Base-by-base conservation (phyloP, 2,888 invertebrate species). In the Epistrophe grossulariae region DNA sequence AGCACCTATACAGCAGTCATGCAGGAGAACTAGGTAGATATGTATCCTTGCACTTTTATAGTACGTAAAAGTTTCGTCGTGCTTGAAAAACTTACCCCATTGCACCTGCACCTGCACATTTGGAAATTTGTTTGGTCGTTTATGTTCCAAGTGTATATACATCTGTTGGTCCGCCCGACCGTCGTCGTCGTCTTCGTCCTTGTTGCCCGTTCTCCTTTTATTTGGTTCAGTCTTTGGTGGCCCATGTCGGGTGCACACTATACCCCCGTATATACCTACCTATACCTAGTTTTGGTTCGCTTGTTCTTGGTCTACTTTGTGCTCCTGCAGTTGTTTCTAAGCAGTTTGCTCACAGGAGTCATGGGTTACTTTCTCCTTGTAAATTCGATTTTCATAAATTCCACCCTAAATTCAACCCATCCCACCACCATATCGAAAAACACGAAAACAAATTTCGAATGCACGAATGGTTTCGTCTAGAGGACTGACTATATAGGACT, bases 311-410 rank as follows among this genome's bases (percentile, higher is more conserved):
- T 45, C 52, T 64, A 43, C 31, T 62, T 19, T 62, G 62, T 31
- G 45, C n/a, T 64, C n/a, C 64, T 60, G 43, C 24, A 24, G 66
- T 48, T 66, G 68, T 52, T 52, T 50, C 35, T 72, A 66, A 82
- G 79, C 76, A 83, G 60, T 87, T 76, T 78, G 66, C 62, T 24
- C 24, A 62, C 73, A 71, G 59, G 71, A 79, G 79, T 76, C 83
- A 87, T 76, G 87, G 74, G 79, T 79, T 62, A 87, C 68, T 78
- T 73, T 55, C 78, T 83, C 73, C 71, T 87, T 88, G 79, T 68
- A 79, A 85, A 79, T 85, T 85, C 81, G 88, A 84, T 88, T 85
- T 88, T 88, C 88, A 84, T 85, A 88, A 88, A 83, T 88, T 84
- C 82, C 83, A 57, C 70, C 76, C 72, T 11, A 38, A 13, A 40